These are phyloP conservation scores for Nanorana parkeri DNA, from an alignment of 2,113 vertebrate genomes.

Conservation along the genomic window DNA sequence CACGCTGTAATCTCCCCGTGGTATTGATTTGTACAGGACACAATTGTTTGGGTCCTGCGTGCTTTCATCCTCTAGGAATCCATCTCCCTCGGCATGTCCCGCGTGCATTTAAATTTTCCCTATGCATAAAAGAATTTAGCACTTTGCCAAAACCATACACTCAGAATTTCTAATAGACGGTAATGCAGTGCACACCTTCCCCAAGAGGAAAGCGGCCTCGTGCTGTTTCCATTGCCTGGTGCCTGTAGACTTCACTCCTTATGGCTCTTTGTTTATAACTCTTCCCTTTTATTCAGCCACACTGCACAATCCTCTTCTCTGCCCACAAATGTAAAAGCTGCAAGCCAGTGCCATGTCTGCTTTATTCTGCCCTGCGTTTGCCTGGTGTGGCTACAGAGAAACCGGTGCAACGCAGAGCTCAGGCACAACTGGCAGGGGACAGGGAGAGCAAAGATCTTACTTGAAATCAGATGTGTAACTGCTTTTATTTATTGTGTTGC, in stretches of 20 bases:
- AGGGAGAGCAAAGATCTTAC: constrained; percentile 74
- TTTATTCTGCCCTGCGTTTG: constrained; percentile 68
- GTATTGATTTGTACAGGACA: background rate
- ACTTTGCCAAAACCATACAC: constrained; percentile 36
- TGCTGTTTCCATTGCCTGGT: constrained; percentile 62
- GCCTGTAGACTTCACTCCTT: constrained; percentile 80
- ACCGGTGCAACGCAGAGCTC: constrained; percentile 74
- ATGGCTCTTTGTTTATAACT: constrained; percentile 66
- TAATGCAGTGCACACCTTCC: constrained; percentile 11
- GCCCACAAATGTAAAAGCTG: constrained; percentile 68
- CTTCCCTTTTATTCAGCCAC: constrained; percentile 58
- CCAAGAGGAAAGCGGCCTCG: background rate
- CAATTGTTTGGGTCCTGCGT: background rate
- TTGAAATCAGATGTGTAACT: constrained; percentile 76
- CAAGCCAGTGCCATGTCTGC: constrained; percentile 70
- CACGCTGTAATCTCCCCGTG: background rate
- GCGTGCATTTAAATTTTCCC: constrained; percentile 15
- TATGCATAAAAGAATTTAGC: constrained; percentile 7
- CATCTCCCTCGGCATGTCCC: background rate
- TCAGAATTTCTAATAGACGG: background rate
- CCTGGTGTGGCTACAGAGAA: constrained; percentile 89
- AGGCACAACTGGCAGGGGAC: constrained; percentile 63
- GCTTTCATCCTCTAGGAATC: background rate
- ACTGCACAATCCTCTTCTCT: constrained; percentile 76
- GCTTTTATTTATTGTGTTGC: constrained; percentile 90